Evolutionary conservation across 2,113 vertebrate genomes (phyloP), one percentile per base, ranked within the genome.

Genomic region (Chaetops frenatus): DNA sequence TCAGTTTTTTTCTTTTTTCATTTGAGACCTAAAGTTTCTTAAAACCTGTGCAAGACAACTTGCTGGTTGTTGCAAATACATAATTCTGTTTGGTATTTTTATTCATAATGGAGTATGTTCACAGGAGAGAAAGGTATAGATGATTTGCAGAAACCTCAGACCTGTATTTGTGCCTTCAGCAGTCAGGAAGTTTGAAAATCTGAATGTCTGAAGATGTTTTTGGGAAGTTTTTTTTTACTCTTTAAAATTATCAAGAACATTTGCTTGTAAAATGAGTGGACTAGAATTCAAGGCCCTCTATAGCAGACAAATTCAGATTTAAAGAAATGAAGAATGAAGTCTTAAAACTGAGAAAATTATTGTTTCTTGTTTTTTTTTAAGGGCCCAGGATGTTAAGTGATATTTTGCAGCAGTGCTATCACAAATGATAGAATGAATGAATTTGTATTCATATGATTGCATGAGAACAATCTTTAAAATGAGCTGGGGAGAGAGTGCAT

Each of bases 361-460:
- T 54, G 7, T 18, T 48, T 47, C 12, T 25, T 62, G 3, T 3
- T 23, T n/a, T 71, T 87, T 74, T 72, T 38, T 62, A 54, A 54
- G 15, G 15, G 15, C 19, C 9, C 1, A 1, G 64, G 12, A 29
- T 76, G 15, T 27, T 31, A 7, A 1, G 0, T 70, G 22, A 2
- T 53, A 23, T 57, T 83, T 80, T 80, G 35, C 27, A 87, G 11
- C 28, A 61, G 28, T 77, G 58, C 25, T 29, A 1, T 50, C 81
- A 15, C 12, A 19, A 36, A 8, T 62, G 20, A 48, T 36, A 25
- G 13, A 79, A 51, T 35, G 12, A 21, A 25, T 48, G 9, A 51
- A 64, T 74, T 84, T 74, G 10, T 74, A 28, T 35, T 47, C 9
- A 3, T 78, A 7, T 76, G 42, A 17, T 64, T 79, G 4, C 36